A percentile compares a stretch with the other conserved stretches of the same genome.
Evolutionary conservation across 2,113 vertebrate genomes (phyloP).

Genomic region (Triplophysa siluroides): DNA sequence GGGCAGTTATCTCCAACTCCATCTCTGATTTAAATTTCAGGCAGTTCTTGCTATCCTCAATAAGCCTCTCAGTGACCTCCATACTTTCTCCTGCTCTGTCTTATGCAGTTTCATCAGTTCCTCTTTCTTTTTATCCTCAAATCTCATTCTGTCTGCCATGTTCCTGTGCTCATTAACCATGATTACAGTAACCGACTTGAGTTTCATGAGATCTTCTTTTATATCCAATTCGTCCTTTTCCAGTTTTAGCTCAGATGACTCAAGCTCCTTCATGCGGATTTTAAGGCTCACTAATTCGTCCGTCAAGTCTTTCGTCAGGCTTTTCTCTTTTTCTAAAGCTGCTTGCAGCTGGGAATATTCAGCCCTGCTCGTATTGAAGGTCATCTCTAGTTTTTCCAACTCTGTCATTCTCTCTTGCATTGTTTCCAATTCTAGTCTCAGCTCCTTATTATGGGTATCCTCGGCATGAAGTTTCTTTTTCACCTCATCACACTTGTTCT

Average conservation of each 20-base stretch:
- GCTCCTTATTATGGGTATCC: constrained; percentile 82
- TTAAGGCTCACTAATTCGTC: constrained; percentile 88
- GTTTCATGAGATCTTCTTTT: constrained; percentile 92
- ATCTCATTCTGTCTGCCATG: constrained; percentile 88
- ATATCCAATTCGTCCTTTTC: constrained; percentile 91
- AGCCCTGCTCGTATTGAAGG: constrained; percentile 83
- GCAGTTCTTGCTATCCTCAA: constrained; percentile 96
- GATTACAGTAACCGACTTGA: constrained; percentile 94
- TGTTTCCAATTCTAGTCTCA: constrained; percentile 89
- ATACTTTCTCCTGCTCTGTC: constrained; percentile 90
- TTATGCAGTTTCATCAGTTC: constrained; percentile 86
- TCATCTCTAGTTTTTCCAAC: constrained; percentile 87
- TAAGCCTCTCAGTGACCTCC: constrained; percentile 95
- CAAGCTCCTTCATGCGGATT: constrained; percentile 90
- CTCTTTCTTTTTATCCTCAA: constrained; percentile 89
- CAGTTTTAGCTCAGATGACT: constrained; percentile 87
- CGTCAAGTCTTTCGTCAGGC: constrained; percentile 85
- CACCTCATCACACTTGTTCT: constrained; percentile 88
- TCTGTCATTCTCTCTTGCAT: constrained; percentile 91
- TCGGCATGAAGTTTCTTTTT: constrained; percentile 89
- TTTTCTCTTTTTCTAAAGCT: constrained; percentile 88
- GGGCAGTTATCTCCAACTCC: constrained; percentile 85
- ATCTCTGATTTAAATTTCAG: constrained; percentile 95
- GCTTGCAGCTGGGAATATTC: constrained; percentile 85
- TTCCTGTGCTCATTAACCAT: constrained; percentile 92